Evolutionary conservation across 2,888 invertebrate species (phyloP), one percentile per base, ranked within the genome.

Genomic region (Lepidonotus clava): DNA sequence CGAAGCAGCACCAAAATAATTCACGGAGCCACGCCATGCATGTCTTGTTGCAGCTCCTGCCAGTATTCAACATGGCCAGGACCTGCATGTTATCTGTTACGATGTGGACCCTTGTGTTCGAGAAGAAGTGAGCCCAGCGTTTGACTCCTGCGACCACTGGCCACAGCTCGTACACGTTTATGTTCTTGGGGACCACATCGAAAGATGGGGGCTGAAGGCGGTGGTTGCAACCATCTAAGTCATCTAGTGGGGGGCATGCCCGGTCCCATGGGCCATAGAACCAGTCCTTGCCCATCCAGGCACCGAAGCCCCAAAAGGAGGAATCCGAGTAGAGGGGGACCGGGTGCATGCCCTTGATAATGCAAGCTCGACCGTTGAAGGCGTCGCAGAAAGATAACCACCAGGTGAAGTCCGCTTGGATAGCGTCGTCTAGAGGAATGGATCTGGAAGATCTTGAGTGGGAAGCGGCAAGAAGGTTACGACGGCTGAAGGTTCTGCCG

Each of bases 71-170:
- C 56, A 56, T 56, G 8, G 56, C 56, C 8, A 56, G 56, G 8
- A 56, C 56, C n/a, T 56, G 56, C 56, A 56, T 56, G 56, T 56
- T 56, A n/a, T 56, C 56, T n/a, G 56, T 56, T 4, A 56, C 56
- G 11, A n/a, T n/a, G n/a, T 8, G n/a, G 4, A 56, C 56, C 8
- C n/a, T 8, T 5, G 21, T 11, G n/a, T 56, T 56, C 8, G 14
- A 18, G 4, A 56, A n/a, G 4, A 18, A 4, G n/a, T 11, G 8
- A 4, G 4, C 56, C 56, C 56, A 56, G n/a, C 56, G 56, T n/a
- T 56, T 8, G 14, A 56, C 14, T 4, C 56, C 56, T 18, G 5
- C n/a, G 14, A 56, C 56, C n/a, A 56, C 56, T 4, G 56, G 56
- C 56, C 56, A 56, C 14, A 56, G 56, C n/a, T 56, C 56, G 4